Base-by-base conservation (phyloP, 2,797 vertebrate genomes). In the Jordanella pulchra region DNA sequence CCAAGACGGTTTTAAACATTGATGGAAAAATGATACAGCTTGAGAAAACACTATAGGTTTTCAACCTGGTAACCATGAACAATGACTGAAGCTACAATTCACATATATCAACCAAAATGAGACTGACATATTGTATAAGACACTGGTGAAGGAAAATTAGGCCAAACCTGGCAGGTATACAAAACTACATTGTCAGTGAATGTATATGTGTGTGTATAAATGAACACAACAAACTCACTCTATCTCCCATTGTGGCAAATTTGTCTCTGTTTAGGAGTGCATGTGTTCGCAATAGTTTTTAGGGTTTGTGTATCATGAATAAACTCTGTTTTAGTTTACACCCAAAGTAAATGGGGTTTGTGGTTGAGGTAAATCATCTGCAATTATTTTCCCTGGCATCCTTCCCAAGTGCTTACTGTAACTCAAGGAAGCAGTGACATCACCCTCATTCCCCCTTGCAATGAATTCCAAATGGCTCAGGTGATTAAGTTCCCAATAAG, bases 401-500 rank as follows among this genome's bases (percentile, higher is more conserved):
- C 65, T 78, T 92, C 85, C 91, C 87, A 82, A 89, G 85, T 80
- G 69, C 89, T 93, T 92, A 90, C 90, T 83, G 90, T 90, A 92
- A 91, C 85, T 89, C 82, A 84, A 87, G 78, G 68, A 88, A 84
- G 85, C 68, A 30, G 80, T 92, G 92, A 93, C 87, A 92, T 93
- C 91, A 93, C 81, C 83, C 82, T 78, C 82, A 78, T 81, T 90
- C 76, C 81, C 84, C 75, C 82, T 87, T 58, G 56, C 75, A 73
- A 71, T 83, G 79, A 76, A 84, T 91, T 91, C 55, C 77, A 88
- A 91, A 86, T 84, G 86, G 85, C 76, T 75, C 85, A 91, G 90
- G 91, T 92, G 91, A 92, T 93, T 91, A 92, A 90, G 81, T 87
- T 91, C 84, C 81, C 85, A 61, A 87, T 90, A 88, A 89, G 87